phyloP scores from a whole-genome alignment of 2,888 invertebrate genomes.

The Microctonus aethiopoides region DNA sequence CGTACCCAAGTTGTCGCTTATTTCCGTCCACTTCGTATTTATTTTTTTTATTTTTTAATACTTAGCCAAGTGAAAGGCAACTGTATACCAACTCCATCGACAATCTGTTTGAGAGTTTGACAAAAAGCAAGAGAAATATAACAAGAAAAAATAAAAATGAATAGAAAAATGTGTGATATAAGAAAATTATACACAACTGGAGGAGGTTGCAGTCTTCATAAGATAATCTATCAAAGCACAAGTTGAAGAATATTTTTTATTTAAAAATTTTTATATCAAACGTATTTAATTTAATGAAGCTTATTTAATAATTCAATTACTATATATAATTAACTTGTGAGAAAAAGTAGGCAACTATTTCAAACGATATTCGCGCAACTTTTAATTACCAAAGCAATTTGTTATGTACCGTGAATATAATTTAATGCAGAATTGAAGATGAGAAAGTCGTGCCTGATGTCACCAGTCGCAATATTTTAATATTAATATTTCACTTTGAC shows the following conservation, averaged over 20 bases:
- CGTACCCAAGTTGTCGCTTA: constrained; percentile 37
- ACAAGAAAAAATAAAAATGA: neutral
- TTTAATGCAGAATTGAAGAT: constrained; percentile 49
- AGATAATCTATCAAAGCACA: neutral
- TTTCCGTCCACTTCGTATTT: constrained; percentile 27
- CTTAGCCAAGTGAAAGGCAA: neutral
- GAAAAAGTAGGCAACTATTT: neutral
- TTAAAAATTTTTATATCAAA: neutral
- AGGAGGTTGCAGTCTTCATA: neutral
- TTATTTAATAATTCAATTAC: neutral
- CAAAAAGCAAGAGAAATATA: neutral
- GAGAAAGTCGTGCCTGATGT: constrained; percentile 5
- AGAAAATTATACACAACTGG: neutral
- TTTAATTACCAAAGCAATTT: constrained; percentile 54
- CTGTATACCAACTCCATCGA: neutral
- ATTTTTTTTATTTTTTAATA: neutral
- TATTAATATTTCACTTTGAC: constrained; percentile 37
- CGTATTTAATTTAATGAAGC: neutral
- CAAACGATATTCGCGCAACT: constrained; percentile 46
- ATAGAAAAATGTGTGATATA: neutral
- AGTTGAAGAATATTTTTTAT: neutral
- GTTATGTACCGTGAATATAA: constrained; percentile 48
- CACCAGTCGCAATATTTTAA: constrained; percentile 24
- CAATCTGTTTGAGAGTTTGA: constrained; percentile 21
- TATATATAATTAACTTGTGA: neutral